Evolutionary conservation across 2,113 vertebrate genomes (phyloP).

Genomic region (Protobothrops flavoviridis): DNA sequence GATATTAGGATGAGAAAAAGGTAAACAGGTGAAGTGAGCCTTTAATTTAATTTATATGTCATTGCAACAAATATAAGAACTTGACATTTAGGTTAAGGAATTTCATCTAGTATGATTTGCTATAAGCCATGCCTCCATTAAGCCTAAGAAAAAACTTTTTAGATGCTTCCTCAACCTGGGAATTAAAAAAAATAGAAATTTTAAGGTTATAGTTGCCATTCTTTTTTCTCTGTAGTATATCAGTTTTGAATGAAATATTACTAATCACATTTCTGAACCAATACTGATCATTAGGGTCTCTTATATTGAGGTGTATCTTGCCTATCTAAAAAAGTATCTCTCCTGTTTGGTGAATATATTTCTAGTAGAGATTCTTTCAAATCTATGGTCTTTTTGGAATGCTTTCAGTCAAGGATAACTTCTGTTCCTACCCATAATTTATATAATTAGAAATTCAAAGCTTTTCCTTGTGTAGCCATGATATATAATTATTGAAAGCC

Average conservation of each 20-base stretch:
- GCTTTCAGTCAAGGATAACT: not conserved
- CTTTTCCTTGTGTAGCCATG: not conserved
- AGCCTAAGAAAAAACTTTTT: not conserved
- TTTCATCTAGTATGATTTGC: not conserved
- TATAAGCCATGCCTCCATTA: not conserved
- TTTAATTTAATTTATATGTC: not conserved
- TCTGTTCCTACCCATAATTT: not conserved
- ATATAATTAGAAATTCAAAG: not conserved
- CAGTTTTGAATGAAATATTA: not conserved
- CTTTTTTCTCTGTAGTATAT: not conserved
- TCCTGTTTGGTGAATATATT: slow-evolving; percentile 42
- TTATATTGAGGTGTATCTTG: slow-evolving; percentile 17
- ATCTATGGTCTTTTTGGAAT: not conserved
- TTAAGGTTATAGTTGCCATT: not conserved
- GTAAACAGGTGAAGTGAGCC: not conserved
- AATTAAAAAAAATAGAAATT: not conserved
- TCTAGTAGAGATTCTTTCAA: slow-evolving; percentile 1
- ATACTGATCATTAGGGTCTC: not conserved
- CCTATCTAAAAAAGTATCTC: slow-evolving; percentile 24
- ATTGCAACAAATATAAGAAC: not conserved
- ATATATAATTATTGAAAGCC: not conserved
- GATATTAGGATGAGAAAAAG: not conserved
- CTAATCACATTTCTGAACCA: not conserved
- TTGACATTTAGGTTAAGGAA: not conserved
- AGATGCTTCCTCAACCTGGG: not conserved